phyloP scores from a whole-genome alignment of 2,888 invertebrate species.

The Lochmaea crataegi region DNA sequence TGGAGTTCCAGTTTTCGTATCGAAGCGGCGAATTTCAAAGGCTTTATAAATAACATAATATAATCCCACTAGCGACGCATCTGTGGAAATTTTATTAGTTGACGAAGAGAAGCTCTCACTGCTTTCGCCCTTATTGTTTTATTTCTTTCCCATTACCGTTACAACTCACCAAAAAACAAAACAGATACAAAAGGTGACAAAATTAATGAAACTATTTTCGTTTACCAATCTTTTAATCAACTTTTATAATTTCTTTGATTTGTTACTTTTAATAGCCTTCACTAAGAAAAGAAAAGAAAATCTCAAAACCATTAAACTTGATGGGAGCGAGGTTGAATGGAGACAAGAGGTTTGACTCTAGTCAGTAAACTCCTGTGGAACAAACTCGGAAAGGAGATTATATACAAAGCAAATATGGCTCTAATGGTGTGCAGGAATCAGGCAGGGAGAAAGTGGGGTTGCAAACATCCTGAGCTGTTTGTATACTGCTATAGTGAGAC shows the following conservation, averaged over 20 bases:
- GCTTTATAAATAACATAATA: slow-evolving; percentile 63
- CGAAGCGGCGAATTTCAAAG: slow-evolving; percentile 55
- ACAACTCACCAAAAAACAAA: slow-evolving; percentile 4
- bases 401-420: too few species aligned
- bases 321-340: too few species aligned
- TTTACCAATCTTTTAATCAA: neutral
- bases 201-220: neutral
- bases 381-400: too few species aligned
- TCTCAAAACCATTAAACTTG: too few species aligned
- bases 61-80: slow-evolving; percentile 62
- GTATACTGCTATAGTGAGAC: too few species aligned
- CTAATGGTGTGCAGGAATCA: too few species aligned
- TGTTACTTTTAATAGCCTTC: too few species aligned
- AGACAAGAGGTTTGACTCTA: too few species aligned
- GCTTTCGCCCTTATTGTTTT: slow-evolving; percentile 14
- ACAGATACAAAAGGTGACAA: neutral
- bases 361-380: too few species aligned
- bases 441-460: too few species aligned
- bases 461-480: too few species aligned
- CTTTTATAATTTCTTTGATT: neutral
- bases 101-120: slow-evolving; percentile 52
- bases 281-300: too few species aligned
- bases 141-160: slow-evolving; percentile 11
- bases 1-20: slow-evolving; percentile 28
- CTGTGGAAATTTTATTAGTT: slow-evolving; percentile 64